phyloP scores from a whole-genome alignment of 2,113 vertebrate genomes.

The Podilymbus podiceps region DNA sequence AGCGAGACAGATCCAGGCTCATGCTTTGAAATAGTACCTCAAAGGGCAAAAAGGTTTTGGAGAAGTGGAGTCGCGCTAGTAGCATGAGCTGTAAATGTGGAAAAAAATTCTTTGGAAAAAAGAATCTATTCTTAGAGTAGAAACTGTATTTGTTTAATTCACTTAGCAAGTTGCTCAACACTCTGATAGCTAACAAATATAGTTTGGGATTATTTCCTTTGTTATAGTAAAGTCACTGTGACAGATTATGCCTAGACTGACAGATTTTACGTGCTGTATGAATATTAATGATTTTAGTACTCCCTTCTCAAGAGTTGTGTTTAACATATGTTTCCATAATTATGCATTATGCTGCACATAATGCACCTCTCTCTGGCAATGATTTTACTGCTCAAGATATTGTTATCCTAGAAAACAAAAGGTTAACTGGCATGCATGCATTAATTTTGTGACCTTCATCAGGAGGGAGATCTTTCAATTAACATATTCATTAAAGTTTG shows the following conservation, averaged over 20 bases:
- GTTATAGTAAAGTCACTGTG: conserved; percentile 14
- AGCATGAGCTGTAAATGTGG: background rate
- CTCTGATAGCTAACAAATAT: conserved; percentile 22
- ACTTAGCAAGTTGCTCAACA: conserved; percentile 30
- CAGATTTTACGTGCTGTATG: conserved; percentile 28
- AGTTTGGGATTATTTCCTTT: conserved; percentile 44
- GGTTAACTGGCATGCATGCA: background rate
- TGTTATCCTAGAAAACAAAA: background rate
- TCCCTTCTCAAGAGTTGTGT: background rate
- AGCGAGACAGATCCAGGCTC: background rate
- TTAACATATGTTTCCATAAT: conserved; percentile 49
- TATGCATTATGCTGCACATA: conserved; percentile 3
- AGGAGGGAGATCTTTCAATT: background rate
- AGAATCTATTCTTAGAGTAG: background rate
- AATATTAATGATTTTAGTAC: conserved; percentile 43
- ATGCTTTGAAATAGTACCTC: background rate
- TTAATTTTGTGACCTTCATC: background rate
- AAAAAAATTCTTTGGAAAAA: background rate
- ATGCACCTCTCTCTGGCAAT: background rate
- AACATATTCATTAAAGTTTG: background rate
- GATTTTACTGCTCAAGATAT: background rate
- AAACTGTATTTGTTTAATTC: conserved; percentile 14
- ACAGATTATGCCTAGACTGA: conserved; percentile 38
- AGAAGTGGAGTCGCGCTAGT: background rate
- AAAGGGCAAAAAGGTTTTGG: background rate